Evolutionary conservation across 2,888 invertebrate genomes (phyloP).

Genomic region (Cryptocheilus praepositus): DNA sequence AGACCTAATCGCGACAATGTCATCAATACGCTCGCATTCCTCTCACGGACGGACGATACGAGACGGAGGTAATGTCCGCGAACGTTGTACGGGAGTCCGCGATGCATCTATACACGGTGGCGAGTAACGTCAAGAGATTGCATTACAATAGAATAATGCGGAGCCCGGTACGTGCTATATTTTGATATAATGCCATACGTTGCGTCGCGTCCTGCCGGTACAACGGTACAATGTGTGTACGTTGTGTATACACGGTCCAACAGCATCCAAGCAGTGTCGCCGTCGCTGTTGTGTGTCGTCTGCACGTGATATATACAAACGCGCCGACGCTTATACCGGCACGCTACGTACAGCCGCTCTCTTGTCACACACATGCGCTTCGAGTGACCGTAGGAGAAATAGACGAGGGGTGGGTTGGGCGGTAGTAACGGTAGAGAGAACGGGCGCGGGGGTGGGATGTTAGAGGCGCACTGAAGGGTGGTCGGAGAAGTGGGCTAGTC

Average conservation of each 20-base stretch:
- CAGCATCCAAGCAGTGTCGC: not conserved
- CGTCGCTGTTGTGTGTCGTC: not conserved
- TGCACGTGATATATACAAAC: constrained; percentile 6
- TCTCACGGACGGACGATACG: constrained; percentile 21
- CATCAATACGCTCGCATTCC: constrained; percentile 7
- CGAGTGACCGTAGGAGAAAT: constrained; percentile 1
- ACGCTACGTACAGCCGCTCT: constrained; percentile 1
- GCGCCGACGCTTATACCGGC: constrained; percentile 4
- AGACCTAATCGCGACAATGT: constrained; percentile 37
- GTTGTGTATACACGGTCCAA: constrained; percentile 18
- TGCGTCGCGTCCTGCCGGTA: constrained; percentile 15
- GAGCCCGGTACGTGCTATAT: constrained; percentile 29
- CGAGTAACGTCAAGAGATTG: constrained; percentile 30
- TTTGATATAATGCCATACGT: constrained; percentile 42
- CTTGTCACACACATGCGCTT: constrained; percentile 1
- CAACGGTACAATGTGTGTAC: constrained; percentile 18
- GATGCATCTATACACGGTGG: constrained; percentile 19
- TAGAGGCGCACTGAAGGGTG: constrained; percentile 23
- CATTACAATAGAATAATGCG: constrained; percentile 45
- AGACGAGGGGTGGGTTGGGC: not conserved
- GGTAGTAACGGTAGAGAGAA: constrained; percentile 3
- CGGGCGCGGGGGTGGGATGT: not conserved
- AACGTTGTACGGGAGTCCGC: constrained; percentile 31
- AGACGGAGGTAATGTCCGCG: constrained; percentile 21
- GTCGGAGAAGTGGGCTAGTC: constrained; percentile 14